These are phyloP conservation scores for Zoroaster sp. DNA, from an alignment of 53 echinoderm and acorn worm species.

Conservation along the genomic window DNA sequence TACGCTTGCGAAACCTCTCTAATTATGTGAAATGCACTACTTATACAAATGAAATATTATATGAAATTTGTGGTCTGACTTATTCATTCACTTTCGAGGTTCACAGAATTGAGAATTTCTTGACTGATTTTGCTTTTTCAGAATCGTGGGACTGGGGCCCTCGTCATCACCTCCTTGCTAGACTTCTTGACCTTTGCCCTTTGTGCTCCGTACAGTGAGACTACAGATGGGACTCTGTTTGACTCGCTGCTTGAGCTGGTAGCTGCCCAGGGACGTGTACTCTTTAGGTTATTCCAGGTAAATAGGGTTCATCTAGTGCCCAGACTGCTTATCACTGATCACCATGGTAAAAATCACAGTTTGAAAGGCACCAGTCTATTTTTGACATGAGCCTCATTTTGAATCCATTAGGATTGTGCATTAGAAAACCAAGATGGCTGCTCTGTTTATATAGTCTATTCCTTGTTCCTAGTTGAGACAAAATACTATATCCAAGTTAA, in stretches of 20 bases:
- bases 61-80: no score
- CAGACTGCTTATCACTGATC: neutral
- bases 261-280: constrained; percentile 84
- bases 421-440: no score
- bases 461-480: no score
- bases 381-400: neutral
- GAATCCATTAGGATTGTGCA: no score
- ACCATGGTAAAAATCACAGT: neutral
- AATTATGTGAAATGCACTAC: no score
- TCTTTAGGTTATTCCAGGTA: constrained; percentile 98
- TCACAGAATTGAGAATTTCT: no score
- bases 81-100: no score
- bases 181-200: constrained; percentile 99
- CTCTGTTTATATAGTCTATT: no score
- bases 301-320: neutral
- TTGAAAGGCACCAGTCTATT: neutral
- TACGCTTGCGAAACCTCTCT: no score
- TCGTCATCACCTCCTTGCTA: constrained; percentile 93
- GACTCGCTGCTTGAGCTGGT: constrained; percentile 90
- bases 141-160: constrained; percentile 94
- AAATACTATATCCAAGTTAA: no score
- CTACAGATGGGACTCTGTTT: constrained; percentile 91
- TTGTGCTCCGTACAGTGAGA: constrained; percentile 99
- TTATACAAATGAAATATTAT: no score
- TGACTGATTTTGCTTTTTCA: constrained; percentile 18